Evolutionary conservation across 2,888 invertebrate genomes (phyloP).

Genomic region (Endomychus coccineus): DNA sequence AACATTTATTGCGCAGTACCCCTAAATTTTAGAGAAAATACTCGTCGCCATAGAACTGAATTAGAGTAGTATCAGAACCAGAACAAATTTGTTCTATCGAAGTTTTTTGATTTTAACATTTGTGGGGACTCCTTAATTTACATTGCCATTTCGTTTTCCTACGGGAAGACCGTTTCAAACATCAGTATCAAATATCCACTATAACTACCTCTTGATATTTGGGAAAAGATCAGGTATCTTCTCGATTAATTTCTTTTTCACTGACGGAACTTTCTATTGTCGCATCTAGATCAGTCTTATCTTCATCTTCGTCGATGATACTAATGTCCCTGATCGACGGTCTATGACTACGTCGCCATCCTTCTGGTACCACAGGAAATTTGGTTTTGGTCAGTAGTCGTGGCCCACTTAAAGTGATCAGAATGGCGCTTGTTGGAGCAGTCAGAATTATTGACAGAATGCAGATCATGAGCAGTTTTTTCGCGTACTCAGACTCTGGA

Average conservation of each 20-base stretch:
- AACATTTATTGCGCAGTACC: too few relatives aligned
- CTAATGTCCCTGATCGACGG: constrained; percentile 82
- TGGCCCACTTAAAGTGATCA: constrained; percentile 73
- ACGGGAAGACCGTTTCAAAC: too few relatives aligned
- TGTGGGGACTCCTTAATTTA: too few relatives aligned
- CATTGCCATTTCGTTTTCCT: too few relatives aligned
- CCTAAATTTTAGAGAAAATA: too few relatives aligned
- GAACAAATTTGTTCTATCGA: too few relatives aligned
- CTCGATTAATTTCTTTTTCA: constrained; percentile 8
- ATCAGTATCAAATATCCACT: too few relatives aligned
- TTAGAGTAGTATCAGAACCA: too few relatives aligned
- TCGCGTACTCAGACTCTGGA: constrained; percentile 53
- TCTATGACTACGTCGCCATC: constrained; percentile 73
- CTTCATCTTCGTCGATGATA: constrained; percentile 77
- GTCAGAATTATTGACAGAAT: constrained; percentile 78
- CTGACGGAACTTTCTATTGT: constrained; percentile 13
- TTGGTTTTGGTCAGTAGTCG: constrained; percentile 70
- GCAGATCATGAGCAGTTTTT: constrained; percentile 66
- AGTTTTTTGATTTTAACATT: too few relatives aligned
- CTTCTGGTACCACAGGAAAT: constrained; percentile 62
- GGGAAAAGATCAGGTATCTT: neutral
- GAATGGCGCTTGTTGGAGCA: constrained; percentile 75
- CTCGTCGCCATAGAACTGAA: too few relatives aligned
- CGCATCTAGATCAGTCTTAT: constrained; percentile 49
- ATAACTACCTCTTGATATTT: too few relatives aligned